phyloP scores from a whole-genome alignment of 2,797 vertebrate species.

The Sparidentex hasta region DNA sequence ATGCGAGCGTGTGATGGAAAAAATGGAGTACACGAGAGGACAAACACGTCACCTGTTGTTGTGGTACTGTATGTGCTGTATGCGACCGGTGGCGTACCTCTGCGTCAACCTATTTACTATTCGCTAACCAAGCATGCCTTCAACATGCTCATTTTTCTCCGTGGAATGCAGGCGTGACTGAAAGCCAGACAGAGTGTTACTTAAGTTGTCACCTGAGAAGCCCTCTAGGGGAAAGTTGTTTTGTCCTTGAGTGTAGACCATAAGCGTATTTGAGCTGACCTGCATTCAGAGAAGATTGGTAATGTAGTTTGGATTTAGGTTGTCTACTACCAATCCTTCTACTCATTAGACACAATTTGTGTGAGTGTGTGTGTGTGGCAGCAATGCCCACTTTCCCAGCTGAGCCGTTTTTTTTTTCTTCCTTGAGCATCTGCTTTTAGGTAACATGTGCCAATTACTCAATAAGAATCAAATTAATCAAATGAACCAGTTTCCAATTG shows the following conservation, averaged over 20 bases:
- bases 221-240: conserved; percentile 63
- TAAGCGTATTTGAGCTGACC: conserved; percentile 64
- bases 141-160: conserved; percentile 53
- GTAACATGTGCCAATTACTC: conserved; percentile 33
- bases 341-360: conserved; percentile 33
- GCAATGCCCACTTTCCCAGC: conserved; percentile 1
- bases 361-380: background rate
- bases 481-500: conserved; percentile 51
- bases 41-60: conserved; percentile 16
- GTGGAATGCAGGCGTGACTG: conserved; percentile 58
- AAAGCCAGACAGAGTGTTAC: conserved; percentile 52
- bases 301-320: conserved; percentile 62
- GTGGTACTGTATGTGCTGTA: background rate
- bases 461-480: conserved; percentile 48
- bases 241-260: conserved; percentile 58
- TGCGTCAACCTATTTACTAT: conserved; percentile 35
- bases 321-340: conserved; percentile 33
- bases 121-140: conserved; percentile 48
- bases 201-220: conserved; percentile 63
- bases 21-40: background rate
- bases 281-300: conserved; percentile 65
- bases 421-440: conserved; percentile 32
- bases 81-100: background rate
- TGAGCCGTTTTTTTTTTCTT: conserved; percentile 4
- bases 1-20: background rate